Evolutionary conservation across 2,888 invertebrate species (phyloP), one percentile per base, ranked within the genome.

Genomic region (Sesamia inferens): DNA sequence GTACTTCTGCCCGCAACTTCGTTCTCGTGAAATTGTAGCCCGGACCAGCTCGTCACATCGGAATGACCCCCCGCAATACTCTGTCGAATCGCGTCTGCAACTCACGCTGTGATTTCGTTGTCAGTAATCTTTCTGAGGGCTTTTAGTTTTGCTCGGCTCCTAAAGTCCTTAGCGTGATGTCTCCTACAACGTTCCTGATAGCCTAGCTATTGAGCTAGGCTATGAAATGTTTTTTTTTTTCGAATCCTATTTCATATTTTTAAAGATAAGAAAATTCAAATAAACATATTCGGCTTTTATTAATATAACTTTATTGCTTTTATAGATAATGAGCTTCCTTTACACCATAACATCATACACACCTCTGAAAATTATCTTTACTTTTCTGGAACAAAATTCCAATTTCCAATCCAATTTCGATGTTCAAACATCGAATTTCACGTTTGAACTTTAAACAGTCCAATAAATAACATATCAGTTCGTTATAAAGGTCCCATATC

Each of bases 401-500:
- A 14, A n/a, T 24, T 16, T n/a, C 13, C 14, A 71, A 55, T 62
- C 22, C 13, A 44, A 63, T 39, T 16, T 44, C 22, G 24, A 22
- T n/a, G 22, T 55, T 51, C 19, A 54, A 73, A 73, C 68, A 66
- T 73, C 59, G 72, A 57, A 24, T 8, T 10, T 16, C 55, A 48
- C 59, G 65, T 64, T 71, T 48, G 51, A 74, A 85, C 72, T 71
- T 81, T 72, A 59, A 78, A 82, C 83, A 81, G 71, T 77, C 62
- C 79, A 80, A 85, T 83, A 84, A 81, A 79, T 75, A 74, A 48
- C 62, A 71, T 78, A 81, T 88, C 69, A 72, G 70, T 62, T 78
- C 71, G 57, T 42, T 69, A 63, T 71, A 81, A 81, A 81, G 79
- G 76, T 66, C 68, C 58, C 72, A 67, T 71, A 76, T 80, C 86